Conservation (phyloP, 2,797 vertebrate genomes). For the Myiothlypis chrysogaster region DNA sequence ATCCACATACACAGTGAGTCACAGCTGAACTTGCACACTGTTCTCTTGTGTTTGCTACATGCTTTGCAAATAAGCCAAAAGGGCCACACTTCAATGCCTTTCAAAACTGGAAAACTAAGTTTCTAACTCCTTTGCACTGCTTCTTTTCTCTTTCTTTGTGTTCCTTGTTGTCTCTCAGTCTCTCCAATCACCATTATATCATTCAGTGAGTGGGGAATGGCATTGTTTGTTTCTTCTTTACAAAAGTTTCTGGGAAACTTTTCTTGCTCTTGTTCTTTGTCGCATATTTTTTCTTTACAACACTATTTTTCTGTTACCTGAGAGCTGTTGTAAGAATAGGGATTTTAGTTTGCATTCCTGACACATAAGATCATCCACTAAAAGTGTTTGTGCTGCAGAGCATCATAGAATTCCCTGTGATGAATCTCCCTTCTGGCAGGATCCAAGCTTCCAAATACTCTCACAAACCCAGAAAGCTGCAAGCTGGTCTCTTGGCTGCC, state of each 20-base stretch:
- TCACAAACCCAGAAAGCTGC: background rate
- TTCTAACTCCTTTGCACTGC: background rate
- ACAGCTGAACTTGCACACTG: background rate
- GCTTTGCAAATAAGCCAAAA: background rate
- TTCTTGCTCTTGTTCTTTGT: background rate
- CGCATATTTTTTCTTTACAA: background rate
- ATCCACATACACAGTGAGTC: background rate
- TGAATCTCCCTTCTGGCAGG: background rate
- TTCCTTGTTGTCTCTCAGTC: background rate
- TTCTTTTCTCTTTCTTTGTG: background rate
- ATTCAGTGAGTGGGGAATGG: background rate
- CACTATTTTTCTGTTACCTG: background rate
- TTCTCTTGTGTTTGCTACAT: background rate
- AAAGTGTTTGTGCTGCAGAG: background rate
- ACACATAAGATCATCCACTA: background rate
- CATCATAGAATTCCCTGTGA: background rate
- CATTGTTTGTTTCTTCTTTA: background rate
- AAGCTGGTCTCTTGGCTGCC: background rate
- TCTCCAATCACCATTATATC: background rate
- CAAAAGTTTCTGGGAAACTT: background rate
- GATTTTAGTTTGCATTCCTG: background rate
- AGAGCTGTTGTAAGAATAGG: background rate
- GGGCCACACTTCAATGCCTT: background rate
- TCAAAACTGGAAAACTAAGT: background rate
- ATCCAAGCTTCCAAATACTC: background rate